These are phyloP conservation scores for Acropora tenuis DNA, from an alignment of 64 coral and sea anemone species.

Conservation along the genomic window DNA sequence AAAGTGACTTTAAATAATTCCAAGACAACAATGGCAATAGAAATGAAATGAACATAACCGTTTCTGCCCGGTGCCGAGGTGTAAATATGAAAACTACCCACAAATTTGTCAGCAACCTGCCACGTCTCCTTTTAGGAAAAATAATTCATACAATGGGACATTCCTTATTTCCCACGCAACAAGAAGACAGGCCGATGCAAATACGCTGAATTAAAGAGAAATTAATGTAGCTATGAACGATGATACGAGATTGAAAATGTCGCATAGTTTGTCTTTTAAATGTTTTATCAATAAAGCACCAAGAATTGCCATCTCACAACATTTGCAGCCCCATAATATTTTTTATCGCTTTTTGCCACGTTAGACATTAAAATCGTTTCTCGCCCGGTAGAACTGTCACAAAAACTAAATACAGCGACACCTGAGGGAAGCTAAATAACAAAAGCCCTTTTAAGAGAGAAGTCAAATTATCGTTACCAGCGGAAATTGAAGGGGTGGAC, in stretches of 20 bases:
- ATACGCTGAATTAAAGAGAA: neutral
- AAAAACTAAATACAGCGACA: constrained; percentile 25
- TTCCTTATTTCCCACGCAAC: neutral
- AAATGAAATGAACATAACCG: no score
- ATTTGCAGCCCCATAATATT: neutral
- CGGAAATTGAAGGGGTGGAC: constrained; percentile 53
- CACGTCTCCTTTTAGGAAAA: no score
- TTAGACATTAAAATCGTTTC: constrained; percentile 10
- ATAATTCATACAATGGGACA: no score
- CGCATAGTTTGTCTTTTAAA: constrained; percentile 3
- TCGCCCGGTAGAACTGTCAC: constrained; percentile 1
- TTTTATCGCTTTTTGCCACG: constrained; percentile 20
- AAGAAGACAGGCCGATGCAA: neutral
- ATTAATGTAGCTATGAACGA: neutral
- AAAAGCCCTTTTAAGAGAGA: constrained; percentile 10
- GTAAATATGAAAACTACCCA: no score
- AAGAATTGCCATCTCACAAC: neutral
- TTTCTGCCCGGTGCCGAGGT: no score
- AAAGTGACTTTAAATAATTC: neutral
- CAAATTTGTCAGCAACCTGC: no score
- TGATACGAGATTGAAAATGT: neutral
- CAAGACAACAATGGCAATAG: no score
- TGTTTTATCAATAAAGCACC: constrained; percentile 12
- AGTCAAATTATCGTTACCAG: constrained; percentile 42
- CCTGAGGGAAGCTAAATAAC: constrained; percentile 16